Conservation (phyloP, 2,797 vertebrate species). For the Sebastes elongatus region DNA sequence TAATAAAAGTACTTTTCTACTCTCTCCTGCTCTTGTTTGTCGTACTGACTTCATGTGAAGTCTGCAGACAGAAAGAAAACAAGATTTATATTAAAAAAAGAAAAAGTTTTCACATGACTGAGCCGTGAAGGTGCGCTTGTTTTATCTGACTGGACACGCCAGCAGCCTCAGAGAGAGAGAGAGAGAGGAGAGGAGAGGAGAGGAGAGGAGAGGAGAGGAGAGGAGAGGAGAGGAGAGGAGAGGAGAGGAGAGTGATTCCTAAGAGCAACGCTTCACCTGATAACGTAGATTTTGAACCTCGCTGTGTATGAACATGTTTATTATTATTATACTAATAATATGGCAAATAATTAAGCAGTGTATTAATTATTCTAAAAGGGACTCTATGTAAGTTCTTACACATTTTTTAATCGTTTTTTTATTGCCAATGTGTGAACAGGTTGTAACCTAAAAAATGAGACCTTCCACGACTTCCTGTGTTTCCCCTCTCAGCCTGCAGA, state of each 20-base stretch:
- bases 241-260: no score
- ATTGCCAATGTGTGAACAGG: no score
- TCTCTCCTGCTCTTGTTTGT: slow-evolving; percentile 49
- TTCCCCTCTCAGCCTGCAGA: no score
- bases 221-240: no score
- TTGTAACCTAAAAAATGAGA: no score
- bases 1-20: slow-evolving; percentile 72
- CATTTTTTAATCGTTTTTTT: no score
- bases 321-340: neutral
- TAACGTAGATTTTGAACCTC: neutral
- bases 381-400: no score
- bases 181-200: no score
- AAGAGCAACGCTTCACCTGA: no score
- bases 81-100: neutral
- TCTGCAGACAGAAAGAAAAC: slow-evolving; percentile 25
- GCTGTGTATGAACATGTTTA: neutral
- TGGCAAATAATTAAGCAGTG: no score
- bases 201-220: no score
- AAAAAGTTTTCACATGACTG: slow-evolving; percentile 59
- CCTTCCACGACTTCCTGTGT: no score
- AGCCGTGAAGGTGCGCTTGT: slow-evolving; percentile 25
- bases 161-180: neutral
- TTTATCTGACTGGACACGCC: slow-evolving; percentile 6
- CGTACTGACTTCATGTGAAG: slow-evolving; percentile 23
- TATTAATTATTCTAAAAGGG: neutral